Base-by-base conservation (phyloP, 2,113 vertebrate species). In the Gymnogyps californianus region DNA sequence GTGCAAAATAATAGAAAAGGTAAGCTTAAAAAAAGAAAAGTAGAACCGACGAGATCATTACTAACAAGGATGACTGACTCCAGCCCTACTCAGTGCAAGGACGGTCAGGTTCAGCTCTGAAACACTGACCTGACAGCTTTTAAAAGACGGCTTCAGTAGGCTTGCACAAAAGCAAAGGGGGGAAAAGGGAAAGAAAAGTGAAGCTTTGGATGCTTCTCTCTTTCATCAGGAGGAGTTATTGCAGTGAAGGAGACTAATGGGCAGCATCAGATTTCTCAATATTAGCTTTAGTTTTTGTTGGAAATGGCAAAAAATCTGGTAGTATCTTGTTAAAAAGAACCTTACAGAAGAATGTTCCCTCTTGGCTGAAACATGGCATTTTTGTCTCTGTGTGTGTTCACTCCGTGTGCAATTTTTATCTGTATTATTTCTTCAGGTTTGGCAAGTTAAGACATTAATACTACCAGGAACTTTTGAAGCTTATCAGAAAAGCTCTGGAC, bases 401-500 rank as follows among this genome's bases (percentile, higher is more conserved):
- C 62, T 58, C 84, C 71, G 67, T 7, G 16, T 32, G 61, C 26
- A 61, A 16, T 52, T 90, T 94, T 96, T 65, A 94, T 57, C 81
- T 90, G 13, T 71, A 47, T 72, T 79, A 79, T 85, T 95, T 85
- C 65, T 82, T 89, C 21, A 29, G 51, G 44, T 84, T 91, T 65
- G 28, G 21, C 52, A 87, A 87, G 66, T 52, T 61, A 82, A 84
- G 66, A 54, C 46, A 36, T 71, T 79, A 87, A 55, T 82, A 59
- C 22, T 42, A 51, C 40, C 47, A 38, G 32, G 28, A 36, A 75
- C 91, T 82, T 75, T 13, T 82, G 46, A 69, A 25, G 70, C 78
- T 95, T 93, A 91, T 82, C 65, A 79, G 66, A 72, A 96, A 66
- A 95, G 51, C 59, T 87, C 28, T 40, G 83, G n/a, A 72, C 25